Evolutionary conservation across 2,888 invertebrate species (phyloP).

Genomic region (Cremastinae sp.): DNA sequence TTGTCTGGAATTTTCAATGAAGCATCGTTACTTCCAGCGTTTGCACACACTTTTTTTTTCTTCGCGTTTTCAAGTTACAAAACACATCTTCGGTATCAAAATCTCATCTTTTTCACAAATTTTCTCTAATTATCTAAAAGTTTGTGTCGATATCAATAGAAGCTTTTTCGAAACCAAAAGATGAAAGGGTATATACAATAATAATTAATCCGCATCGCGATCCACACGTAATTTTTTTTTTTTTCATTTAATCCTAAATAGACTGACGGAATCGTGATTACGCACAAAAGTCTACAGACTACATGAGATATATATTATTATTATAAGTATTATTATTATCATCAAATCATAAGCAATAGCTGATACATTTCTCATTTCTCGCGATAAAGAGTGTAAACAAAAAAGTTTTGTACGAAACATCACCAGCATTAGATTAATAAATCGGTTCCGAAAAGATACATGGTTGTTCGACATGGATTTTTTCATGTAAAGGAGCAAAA

Average conservation of each 20-base stretch:
- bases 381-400: constrained; percentile 24
- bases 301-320: constrained; percentile 47
- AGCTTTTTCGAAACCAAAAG: constrained; percentile 11
- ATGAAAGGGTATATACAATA: constrained; percentile 45
- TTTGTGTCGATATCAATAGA: constrained; percentile 10
- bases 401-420: neutral
- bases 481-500: constrained; percentile 29
- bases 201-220: constrained; percentile 38
- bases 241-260: constrained; percentile 14
- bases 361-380: constrained; percentile 46
- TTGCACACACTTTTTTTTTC: constrained; percentile 3
- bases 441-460: neutral
- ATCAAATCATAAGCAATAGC: constrained; percentile 34
- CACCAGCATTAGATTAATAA: neutral
- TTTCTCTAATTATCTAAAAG: constrained; percentile 1
- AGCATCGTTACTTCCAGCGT: constrained; percentile 21
- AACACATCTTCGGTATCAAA: constrained; percentile 36
- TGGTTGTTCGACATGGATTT: neutral
- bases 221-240: constrained; percentile 43
- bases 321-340: constrained; percentile 39
- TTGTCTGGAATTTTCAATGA: constrained; percentile 27
- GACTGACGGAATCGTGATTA: constrained; percentile 39
- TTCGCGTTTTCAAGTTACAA: constrained; percentile 17
- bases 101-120: constrained; percentile 3
- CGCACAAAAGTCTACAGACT: constrained; percentile 38